Conservation (phyloP, 2,797 vertebrate genomes). For the Varecia variegata region DNA sequence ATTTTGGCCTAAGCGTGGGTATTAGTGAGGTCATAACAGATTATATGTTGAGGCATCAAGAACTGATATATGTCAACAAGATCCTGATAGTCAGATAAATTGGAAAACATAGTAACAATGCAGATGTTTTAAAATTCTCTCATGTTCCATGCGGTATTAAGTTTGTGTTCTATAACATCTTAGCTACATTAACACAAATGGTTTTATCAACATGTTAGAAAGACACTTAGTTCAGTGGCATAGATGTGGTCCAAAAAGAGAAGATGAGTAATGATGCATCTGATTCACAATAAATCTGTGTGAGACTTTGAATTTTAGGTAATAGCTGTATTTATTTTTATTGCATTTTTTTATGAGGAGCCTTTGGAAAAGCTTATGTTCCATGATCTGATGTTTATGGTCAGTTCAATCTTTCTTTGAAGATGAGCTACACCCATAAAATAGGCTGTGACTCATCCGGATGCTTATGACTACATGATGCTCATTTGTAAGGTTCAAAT, state of each 20-base stretch:
- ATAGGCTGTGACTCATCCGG: constrained; percentile 80
- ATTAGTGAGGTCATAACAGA: not conserved
- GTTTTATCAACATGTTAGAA: constrained; percentile 56
- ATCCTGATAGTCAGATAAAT: not conserved
- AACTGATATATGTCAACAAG: not conserved
- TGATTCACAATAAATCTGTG: constrained; percentile 61
- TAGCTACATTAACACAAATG: constrained; percentile 11
- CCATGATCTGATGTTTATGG: constrained; percentile 73
- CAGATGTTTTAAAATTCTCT: constrained; percentile 21
- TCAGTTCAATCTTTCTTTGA: constrained; percentile 81
- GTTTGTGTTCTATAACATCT: constrained; percentile 3
- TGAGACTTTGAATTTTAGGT: constrained; percentile 67
- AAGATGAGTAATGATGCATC: constrained; percentile 50
- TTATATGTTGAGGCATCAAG: not conserved
- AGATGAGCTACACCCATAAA: constrained; percentile 80
- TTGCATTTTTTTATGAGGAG: constrained; percentile 76
- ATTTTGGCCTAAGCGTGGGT: not conserved
- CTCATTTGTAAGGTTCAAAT: constrained; percentile 75
- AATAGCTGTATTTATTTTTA: constrained; percentile 80
- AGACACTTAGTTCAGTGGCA: constrained; percentile 18
- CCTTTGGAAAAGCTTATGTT: constrained; percentile 72
- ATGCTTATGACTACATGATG: constrained; percentile 69
- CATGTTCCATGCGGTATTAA: not conserved
- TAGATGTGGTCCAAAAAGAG: not conserved
- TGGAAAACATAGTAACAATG: constrained; percentile 11